Evolutionary conservation across 2,888 invertebrate species (phyloP).

Genomic region (Megamerina dolium): DNA sequence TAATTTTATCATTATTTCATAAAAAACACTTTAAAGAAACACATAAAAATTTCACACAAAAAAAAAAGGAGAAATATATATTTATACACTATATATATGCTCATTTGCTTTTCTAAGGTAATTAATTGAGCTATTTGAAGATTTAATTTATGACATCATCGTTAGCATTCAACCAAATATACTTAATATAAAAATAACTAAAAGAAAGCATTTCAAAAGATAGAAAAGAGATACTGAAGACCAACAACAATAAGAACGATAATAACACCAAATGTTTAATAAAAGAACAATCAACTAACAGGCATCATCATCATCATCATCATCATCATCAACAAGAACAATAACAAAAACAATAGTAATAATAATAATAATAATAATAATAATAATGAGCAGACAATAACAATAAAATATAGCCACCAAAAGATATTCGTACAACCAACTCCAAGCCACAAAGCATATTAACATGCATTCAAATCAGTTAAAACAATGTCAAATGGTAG

Average conservation of each 20-base stretch:
- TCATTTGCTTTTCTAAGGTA: slow-evolving; percentile 15
- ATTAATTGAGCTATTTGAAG: slow-evolving; percentile 27
- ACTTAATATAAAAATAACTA: background rate
- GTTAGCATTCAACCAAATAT: slow-evolving; percentile 1
- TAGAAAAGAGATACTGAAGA: slow-evolving; percentile 1
- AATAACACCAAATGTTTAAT: slow-evolving; percentile 1
- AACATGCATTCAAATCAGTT: background rate
- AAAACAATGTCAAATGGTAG: slow-evolving; percentile 6
- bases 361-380: too few relatives aligned
- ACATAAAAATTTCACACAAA: too few relatives aligned
- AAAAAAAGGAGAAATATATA: too few relatives aligned
- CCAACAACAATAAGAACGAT: background rate
- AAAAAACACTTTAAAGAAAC: background rate
- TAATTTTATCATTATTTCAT: too few relatives aligned
- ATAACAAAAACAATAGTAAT: too few relatives aligned
- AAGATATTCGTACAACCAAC: too few relatives aligned
- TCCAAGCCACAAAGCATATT: background rate
- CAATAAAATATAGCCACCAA: background rate
- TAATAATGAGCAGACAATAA: too few relatives aligned
- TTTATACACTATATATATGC: too few relatives aligned
- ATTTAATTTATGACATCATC: slow-evolving; percentile 23
- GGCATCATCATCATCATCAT: too few relatives aligned
- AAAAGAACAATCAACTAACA: too few relatives aligned
- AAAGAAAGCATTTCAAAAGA: background rate
- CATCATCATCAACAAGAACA: too few relatives aligned